Conservation (phyloP, 2,113 vertebrate genomes). For the Anolis sagrei region DNA sequence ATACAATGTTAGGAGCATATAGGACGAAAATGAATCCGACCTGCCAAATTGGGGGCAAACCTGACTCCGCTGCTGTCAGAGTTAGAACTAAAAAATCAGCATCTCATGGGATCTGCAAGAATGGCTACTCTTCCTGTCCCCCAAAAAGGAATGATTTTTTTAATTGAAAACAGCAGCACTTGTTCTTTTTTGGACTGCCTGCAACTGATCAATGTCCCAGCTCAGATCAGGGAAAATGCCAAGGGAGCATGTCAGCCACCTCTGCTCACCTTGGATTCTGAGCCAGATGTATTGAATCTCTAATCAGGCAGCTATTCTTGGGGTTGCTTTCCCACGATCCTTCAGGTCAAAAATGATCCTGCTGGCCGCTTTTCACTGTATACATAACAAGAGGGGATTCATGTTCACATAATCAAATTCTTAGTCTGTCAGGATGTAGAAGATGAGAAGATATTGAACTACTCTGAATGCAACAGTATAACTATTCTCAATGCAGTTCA, state of each 20-base stretch:
- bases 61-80: background rate
- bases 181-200: background rate
- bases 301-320: background rate
- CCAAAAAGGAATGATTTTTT: background rate
- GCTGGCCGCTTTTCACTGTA: background rate
- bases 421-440: background rate
- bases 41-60: background rate
- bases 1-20: background rate
- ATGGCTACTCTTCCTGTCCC: background rate
- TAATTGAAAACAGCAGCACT: background rate
- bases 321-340: background rate
- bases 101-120: background rate
- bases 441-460: background rate
- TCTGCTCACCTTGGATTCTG: rapidly evolving
- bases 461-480: background rate
- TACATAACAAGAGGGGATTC: background rate
- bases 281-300: background rate
- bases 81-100: background rate
- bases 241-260: background rate
- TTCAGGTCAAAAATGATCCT: background rate
- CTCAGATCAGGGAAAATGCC: background rate
- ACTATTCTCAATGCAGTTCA: background rate
- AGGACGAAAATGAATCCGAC: background rate
- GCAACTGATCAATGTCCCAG: background rate
- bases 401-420: background rate